Percentiles rank a stretch among this genome's conserved stretches.
Evolutionary conservation across 2,888 invertebrate genomes (phyloP).

Genomic region (Euproctis similis): DNA sequence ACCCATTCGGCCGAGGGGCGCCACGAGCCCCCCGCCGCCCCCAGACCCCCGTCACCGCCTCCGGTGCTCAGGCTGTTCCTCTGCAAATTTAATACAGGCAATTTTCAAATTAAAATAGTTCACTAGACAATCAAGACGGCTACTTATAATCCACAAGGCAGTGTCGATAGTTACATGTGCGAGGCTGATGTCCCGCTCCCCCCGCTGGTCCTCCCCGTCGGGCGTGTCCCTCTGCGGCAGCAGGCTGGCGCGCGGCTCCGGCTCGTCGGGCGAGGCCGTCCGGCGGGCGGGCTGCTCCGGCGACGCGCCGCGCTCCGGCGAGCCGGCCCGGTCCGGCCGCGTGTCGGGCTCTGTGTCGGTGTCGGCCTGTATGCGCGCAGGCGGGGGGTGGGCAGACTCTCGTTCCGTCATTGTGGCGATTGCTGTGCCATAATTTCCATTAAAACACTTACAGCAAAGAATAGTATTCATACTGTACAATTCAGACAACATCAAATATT

Average conservation of each 20-base stretch:
- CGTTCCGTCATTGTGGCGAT: slow-evolving; percentile 96
- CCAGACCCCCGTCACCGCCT: slow-evolving; percentile 28
- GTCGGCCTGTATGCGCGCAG: slow-evolving; percentile 32
- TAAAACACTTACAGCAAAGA: too few relatives aligned
- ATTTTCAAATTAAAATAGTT: too few relatives aligned
- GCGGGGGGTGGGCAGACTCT: slow-evolving; percentile 89
- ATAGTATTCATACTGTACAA: too few relatives aligned
- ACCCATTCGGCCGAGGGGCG: slow-evolving; percentile 89
- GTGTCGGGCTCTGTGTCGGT: slow-evolving; percentile 9
- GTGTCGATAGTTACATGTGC: too few relatives aligned
- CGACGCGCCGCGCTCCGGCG: slow-evolving; percentile 2
- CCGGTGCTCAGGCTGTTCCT: slow-evolving; percentile 73
- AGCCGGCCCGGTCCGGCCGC: slow-evolving; percentile 1
- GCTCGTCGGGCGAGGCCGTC: slow-evolving; percentile 5
- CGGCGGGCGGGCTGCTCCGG: slow-evolving; percentile 1
- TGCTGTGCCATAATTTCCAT: slow-evolving; percentile 63
- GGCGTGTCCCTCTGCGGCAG: slow-evolving; percentile 42
- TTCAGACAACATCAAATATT: too few relatives aligned
- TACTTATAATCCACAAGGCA: too few relatives aligned
- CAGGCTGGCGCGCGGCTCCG: slow-evolving; percentile 23
- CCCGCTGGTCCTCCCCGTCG: slow-evolving; percentile 47
- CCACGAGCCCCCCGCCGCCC: slow-evolving; percentile 9
- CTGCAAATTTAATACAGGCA: too few relatives aligned
- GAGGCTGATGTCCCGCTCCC: too few relatives aligned
- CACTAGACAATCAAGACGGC: too few relatives aligned